These are phyloP conservation scores for Zosterops pallidus DNA, from an alignment of 2,113 vertebrate genomes.

Conservation along the genomic window DNA sequence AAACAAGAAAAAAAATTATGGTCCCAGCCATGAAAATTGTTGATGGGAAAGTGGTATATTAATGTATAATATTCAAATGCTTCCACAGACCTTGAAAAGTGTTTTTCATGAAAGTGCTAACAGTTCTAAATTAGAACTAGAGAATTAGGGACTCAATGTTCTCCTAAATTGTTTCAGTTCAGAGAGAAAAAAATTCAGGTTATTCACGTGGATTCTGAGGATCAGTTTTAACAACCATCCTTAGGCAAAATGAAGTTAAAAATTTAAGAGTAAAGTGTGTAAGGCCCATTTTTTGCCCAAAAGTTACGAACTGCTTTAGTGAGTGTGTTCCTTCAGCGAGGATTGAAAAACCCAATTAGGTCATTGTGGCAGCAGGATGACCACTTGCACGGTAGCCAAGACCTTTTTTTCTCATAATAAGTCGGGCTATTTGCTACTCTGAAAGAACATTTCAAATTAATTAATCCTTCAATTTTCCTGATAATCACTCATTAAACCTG, in stretches of 20 bases:
- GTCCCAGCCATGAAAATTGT: neutral
- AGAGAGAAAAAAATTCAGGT: conserved; percentile 72
- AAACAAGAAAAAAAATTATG: neutral
- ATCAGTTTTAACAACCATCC: conserved; percentile 86
- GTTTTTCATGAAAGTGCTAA: neutral
- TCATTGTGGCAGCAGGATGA: neutral
- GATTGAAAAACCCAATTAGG: neutral
- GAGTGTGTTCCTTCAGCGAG: neutral
- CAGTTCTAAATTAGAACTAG: neutral
- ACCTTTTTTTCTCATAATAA: neutral
- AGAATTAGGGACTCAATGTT: conserved; percentile 72
- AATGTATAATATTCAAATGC: neutral
- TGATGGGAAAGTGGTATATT: neutral
- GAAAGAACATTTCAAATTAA: conserved; percentile 14
- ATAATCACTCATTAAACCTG: conserved; percentile 38
- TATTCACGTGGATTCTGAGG: conserved; percentile 77
- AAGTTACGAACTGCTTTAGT: neutral
- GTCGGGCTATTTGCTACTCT: neutral
- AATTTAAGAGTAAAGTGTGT: neutral
- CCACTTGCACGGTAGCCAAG: neutral
- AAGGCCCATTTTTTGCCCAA: neutral
- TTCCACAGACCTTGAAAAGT: neutral
- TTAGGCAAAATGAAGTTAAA: conserved; percentile 62
- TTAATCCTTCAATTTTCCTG: conserved; percentile 16
- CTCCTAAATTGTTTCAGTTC: conserved; percentile 73